phyloP scores from a whole-genome alignment of 2,113 vertebrate genomes.

The Naja naja region DNA sequence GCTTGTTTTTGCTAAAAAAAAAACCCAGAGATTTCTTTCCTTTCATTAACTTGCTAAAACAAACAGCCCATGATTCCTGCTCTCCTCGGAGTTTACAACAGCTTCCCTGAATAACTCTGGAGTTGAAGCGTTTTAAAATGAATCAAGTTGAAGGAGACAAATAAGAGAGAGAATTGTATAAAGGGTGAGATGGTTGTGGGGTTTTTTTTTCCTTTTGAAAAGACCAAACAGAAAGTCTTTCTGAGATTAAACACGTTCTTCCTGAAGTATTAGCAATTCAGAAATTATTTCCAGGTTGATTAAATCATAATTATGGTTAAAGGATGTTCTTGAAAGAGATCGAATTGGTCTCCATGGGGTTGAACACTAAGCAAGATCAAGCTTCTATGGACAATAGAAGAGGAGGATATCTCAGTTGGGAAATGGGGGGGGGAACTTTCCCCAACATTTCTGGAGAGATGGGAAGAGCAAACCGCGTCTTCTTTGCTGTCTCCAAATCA shows the following conservation, averaged over 20 bases:
- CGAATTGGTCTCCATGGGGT: neutral
- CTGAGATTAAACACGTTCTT: neutral
- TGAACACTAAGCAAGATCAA: neutral
- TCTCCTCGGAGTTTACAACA: neutral
- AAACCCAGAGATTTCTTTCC: neutral
- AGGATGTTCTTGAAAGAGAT: neutral
- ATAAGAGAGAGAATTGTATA: neutral
- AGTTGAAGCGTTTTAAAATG: neutral
- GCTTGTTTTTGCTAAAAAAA: neutral
- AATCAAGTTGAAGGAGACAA: neutral
- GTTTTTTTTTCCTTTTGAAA: neutral
- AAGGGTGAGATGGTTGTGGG: neutral
- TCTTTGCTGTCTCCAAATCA: neutral
- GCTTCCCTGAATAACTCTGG: neutral
- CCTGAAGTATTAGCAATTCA: neutral
- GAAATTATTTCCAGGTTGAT: neutral
- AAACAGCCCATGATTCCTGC: rapidly evolving
- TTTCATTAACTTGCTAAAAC: neutral
- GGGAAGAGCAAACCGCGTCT: neutral
- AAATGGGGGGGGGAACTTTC: neutral
- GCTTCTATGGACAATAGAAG: neutral
- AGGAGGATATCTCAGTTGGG: neutral
- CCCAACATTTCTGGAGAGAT: neutral
- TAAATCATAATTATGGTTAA: neutral
- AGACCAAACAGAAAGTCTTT: neutral